Percentiles rank a stretch among this genome's conserved stretches.
These are phyloP conservation scores for Callionymus lyra DNA, from an alignment of 2,113 vertebrate genomes.

Conservation along the genomic window DNA sequence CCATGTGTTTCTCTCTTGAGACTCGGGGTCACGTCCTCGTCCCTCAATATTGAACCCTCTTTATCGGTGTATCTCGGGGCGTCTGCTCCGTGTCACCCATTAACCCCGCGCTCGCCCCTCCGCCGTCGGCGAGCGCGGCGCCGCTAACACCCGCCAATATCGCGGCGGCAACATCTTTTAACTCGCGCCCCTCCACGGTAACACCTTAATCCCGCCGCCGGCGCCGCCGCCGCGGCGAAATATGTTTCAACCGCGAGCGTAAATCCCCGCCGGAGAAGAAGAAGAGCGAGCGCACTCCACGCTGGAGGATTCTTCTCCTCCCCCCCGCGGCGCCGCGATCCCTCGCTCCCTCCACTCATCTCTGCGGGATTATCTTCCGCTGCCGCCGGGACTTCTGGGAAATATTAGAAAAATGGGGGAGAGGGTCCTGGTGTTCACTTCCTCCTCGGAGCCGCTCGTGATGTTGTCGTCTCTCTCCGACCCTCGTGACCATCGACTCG, in stretches of 20 bases:
- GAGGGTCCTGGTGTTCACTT: background rate
- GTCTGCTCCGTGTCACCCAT: slow-evolving; percentile 1
- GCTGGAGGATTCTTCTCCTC: slow-evolving; percentile 32
- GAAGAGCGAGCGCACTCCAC: slow-evolving; percentile 39
- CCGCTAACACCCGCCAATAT: slow-evolving; percentile 22
- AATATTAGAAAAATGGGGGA: slow-evolving; percentile 47
- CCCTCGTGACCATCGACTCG: too few relatives aligned
- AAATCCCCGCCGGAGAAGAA: slow-evolving; percentile 43
- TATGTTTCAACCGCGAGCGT: slow-evolving; percentile 48
- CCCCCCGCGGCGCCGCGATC: slow-evolving; percentile 13
- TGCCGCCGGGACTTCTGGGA: slow-evolving; percentile 45
- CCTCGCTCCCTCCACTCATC: slow-evolving; percentile 45
- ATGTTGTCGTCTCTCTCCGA: too few relatives aligned
- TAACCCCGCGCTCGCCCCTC: slow-evolving; percentile 13
- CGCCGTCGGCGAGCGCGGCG: slow-evolving; percentile 1
- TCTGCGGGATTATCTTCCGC: slow-evolving; percentile 52
- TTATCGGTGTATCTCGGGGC: background rate
- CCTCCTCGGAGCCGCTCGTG: too few relatives aligned
- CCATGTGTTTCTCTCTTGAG: too few relatives aligned
- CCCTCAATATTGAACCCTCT: too few relatives aligned
- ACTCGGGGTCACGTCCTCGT: too few relatives aligned
- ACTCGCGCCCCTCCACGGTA: slow-evolving; percentile 43
- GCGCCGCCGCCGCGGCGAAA: slow-evolving; percentile 27
- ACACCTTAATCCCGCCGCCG: slow-evolving; percentile 47
- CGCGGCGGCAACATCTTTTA: slow-evolving; percentile 30